Evolutionary conservation across 2,113 vertebrate genomes (phyloP).

Genomic region (Colossoma macropomum): DNA sequence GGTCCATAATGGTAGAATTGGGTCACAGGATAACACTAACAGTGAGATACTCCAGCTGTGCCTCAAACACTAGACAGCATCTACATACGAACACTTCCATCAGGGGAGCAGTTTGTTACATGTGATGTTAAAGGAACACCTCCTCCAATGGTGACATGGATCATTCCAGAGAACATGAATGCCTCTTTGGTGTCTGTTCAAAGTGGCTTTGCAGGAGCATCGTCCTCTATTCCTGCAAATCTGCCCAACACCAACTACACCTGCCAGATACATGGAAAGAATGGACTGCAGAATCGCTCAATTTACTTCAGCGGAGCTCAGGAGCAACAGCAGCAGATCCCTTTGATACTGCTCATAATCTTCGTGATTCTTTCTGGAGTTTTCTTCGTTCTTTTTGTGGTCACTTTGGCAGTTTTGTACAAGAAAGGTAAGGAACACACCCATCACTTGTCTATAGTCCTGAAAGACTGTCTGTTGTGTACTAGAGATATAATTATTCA

Average conservation of each 20-base stretch:
- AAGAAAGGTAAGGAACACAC: constrained; percentile 6
- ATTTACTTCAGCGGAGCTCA: background rate
- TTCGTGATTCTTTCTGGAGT: background rate
- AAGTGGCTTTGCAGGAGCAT: background rate
- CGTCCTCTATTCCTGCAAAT: constrained; percentile 15
- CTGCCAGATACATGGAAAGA: constrained; percentile 16
- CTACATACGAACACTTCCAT: constrained; percentile 12
- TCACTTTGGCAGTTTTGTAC: background rate
- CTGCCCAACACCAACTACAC: constrained; percentile 11
- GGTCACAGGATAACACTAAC: too few relatives aligned
- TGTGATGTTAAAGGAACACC: constrained; percentile 25
- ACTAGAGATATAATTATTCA: too few relatives aligned
- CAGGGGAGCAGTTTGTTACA: constrained; percentile 14
- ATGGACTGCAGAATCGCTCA: background rate
- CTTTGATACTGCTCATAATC: background rate
- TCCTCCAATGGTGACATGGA: constrained; percentile 26
- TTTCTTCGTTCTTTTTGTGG: background rate
- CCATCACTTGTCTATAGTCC: too few relatives aligned
- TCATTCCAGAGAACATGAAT: background rate
- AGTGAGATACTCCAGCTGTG: background rate
- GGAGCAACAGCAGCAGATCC: background rate
- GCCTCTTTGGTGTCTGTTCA: background rate
- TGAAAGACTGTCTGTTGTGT: too few relatives aligned
- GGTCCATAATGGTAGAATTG: too few relatives aligned
- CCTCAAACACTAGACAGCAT: background rate